These are phyloP conservation scores for Caenorhabditis sp. DNA, from an alignment of 2,888 invertebrate genomes.

Conservation along the genomic window DNA sequence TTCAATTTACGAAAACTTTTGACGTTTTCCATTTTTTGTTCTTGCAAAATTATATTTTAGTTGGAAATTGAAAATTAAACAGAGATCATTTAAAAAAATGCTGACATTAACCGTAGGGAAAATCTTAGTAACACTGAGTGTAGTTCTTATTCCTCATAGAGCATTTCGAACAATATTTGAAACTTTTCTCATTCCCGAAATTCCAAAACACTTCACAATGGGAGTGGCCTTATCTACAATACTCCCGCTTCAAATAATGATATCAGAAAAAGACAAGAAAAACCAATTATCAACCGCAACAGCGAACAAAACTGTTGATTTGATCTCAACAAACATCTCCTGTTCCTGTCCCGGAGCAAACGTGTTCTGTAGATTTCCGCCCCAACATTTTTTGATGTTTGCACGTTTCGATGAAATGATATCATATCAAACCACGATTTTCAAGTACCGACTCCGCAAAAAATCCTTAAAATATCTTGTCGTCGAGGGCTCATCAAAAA, in stretches of 20 bases:
- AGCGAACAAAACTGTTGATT: conserved; percentile 10
- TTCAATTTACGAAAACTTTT: too few relatives aligned
- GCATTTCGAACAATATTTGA: too few relatives aligned
- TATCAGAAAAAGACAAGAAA: conserved; percentile 9
- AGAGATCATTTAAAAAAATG: too few relatives aligned
- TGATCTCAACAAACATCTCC: conserved; percentile 18
- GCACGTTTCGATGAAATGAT: conserved; percentile 54
- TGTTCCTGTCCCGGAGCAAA: conserved; percentile 14
- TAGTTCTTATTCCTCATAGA: too few relatives aligned
- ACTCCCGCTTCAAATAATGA: conserved; percentile 22
- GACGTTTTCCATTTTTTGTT: too few relatives aligned
- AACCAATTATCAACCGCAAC: conserved; percentile 7
- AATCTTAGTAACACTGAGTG: too few relatives aligned
- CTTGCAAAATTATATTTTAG: too few relatives aligned
- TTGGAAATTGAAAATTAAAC: too few relatives aligned
- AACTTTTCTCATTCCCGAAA: neutral
- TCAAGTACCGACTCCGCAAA: conserved; percentile 32
- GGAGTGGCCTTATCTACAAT: conserved; percentile 21
- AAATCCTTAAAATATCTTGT: neutral
- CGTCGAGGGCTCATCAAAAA: neutral
- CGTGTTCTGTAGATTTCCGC: conserved; percentile 21
- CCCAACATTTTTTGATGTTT: conserved; percentile 32
- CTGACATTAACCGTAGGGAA: too few relatives aligned
- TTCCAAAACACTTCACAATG: conserved; percentile 12
- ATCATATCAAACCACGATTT: conserved; percentile 19